Evolutionary conservation across 2,113 vertebrate species (phyloP).

Genomic region (Uria aalge): DNA sequence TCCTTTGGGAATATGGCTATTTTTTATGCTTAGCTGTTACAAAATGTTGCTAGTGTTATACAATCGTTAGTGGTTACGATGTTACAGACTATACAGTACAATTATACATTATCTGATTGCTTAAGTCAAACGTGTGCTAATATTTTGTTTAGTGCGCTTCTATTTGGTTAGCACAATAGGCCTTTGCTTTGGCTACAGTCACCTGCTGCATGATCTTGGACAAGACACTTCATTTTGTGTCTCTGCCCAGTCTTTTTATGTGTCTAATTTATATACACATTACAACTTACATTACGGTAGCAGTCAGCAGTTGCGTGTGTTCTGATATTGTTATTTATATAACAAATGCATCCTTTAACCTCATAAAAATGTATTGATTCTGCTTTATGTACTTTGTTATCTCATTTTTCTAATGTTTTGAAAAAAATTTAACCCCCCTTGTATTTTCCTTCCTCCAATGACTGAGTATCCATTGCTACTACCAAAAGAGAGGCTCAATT

Average conservation of each 20-base stretch:
- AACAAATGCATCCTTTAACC: not conserved
- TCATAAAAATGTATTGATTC: not conserved
- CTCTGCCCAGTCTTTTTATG: not conserved
- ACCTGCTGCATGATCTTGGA: not conserved
- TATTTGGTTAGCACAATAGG: not conserved
- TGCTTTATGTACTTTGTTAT: not conserved
- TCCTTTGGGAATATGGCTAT: not conserved
- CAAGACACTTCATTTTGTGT: not conserved
- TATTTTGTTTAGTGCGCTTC: not conserved
- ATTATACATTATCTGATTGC: not conserved
- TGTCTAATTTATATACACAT: not conserved
- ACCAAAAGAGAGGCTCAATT: not conserved
- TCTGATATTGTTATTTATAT: not conserved
- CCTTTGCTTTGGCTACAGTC: not conserved
- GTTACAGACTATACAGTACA: not conserved
- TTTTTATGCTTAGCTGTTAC: not conserved
- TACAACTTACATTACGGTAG: not conserved
- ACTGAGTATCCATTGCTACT: not conserved
- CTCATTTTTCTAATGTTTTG: not conserved
- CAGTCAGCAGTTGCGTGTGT: not conserved
- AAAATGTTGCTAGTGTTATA: not conserved
- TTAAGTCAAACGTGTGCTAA: not conserved
- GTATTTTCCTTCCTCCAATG: not conserved
- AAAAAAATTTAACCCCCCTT: not conserved
- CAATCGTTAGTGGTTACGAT: not conserved